Evolutionary conservation across 2,113 vertebrate species (phyloP), one percentile per base, ranked within the genome.

Genomic region (Gracilinanus agilis): DNA sequence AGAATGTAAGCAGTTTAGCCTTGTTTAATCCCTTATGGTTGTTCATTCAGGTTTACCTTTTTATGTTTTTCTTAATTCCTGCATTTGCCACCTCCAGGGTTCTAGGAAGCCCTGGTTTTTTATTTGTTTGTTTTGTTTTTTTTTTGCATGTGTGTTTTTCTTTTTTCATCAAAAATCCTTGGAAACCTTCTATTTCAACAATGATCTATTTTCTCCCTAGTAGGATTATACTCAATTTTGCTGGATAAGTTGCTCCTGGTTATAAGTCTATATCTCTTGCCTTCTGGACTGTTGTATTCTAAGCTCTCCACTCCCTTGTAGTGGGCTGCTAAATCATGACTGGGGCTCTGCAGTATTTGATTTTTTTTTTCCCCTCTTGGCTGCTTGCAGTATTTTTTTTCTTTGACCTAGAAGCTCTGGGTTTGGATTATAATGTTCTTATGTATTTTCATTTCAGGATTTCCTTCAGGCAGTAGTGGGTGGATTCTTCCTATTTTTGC

Each of bases 241-340:
- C 61, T 75, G 61, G 61, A 4, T 75, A 34, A 67, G 61, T 75
- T n/a, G 19, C 34, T 75, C 61, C 19, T 34, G 61, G 61, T 75
- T n/a, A 75, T 75, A 75, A n/a, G 12, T 13, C 61, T 75, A 75
- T 75, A 83, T 83, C 67, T 16, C 23, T 83, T 83, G n/a, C 67
- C 67, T 83, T 83, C 67, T 83, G 67, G 67, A 40, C 67, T 40
- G 27, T 23, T 83, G 67, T 83, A 40, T 83, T 40, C n/a, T 83
- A 40, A 40, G 67, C 34, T 83, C n/a, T 83, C 67, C 67, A 83
- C 19, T 83, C 67, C 67, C n/a, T 83, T 7, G 21, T 23, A 83
- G n/a, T 83, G n/a, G n/a, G 67, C 67, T 83, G 67, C 19, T 83
- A 83, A 83, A 83, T 83, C 67, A 83, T 83, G 67, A 83, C n/a